Evolutionary conservation across 2,888 invertebrate species (phyloP).

Genomic region (Selenia dentaria): DNA sequence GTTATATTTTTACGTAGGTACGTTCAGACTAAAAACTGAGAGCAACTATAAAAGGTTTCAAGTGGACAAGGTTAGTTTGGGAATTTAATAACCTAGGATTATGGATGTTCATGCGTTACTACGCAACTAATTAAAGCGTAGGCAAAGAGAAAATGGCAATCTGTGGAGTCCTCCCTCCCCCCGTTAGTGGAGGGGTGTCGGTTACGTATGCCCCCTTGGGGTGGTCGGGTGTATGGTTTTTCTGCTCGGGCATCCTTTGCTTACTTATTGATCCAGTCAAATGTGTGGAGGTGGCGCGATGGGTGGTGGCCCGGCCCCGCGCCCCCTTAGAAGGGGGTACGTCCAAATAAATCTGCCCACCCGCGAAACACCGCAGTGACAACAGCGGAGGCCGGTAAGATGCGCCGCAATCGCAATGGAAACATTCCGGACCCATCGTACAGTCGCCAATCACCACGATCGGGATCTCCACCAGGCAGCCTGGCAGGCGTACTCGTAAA

Average conservation of each 20-base stretch:
- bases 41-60: conserved; percentile 2
- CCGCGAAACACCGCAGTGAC: conserved; percentile 85
- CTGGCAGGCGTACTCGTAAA: conserved; percentile 26
- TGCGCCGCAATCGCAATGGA: conserved; percentile 82
- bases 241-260: conserved; percentile 86
- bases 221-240: conserved; percentile 85
- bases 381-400: conserved; percentile 80
- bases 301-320: conserved; percentile 77
- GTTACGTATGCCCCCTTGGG: conserved; percentile 85
- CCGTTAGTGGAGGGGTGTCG: conserved; percentile 84
- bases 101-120: conserved; percentile 82
- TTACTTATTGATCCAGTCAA: conserved; percentile 86
- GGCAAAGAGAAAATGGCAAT: conserved; percentile 85
- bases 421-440: conserved; percentile 45
- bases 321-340: conserved; percentile 74
- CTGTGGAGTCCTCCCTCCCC: conserved; percentile 79
- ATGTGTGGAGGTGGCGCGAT: conserved; percentile 84
- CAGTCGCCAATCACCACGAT: conserved; percentile 27
- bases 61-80: conserved; percentile 34
- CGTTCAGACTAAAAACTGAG: neutral
- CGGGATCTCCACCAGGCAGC: conserved; percentile 13
- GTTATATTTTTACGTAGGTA: conserved; percentile 4
- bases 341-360: conserved; percentile 85
- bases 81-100: conserved; percentile 77
- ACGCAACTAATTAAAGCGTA: conserved; percentile 85